A percentile compares a stretch with the other conserved stretches of the same genome.
Evolutionary conservation across 2,888 invertebrate genomes (phyloP).

Genomic region (Cryptus viduatorius): DNA sequence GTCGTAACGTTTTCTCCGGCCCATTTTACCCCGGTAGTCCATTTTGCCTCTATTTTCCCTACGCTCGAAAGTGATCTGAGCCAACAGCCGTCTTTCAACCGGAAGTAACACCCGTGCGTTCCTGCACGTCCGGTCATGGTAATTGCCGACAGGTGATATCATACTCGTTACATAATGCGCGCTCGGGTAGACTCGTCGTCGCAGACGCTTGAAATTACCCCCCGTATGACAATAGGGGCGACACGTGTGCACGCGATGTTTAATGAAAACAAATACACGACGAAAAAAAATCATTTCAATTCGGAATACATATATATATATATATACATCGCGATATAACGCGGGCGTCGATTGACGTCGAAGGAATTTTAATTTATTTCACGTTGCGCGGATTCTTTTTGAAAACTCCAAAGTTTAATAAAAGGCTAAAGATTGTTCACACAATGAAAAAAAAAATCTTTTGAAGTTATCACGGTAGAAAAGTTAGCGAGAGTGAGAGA

Average conservation of each 20-base stretch:
- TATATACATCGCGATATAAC: background rate
- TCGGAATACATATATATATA: background rate
- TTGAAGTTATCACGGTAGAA: background rate
- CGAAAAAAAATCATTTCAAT: background rate
- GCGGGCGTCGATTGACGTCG: background rate
- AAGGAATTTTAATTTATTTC: background rate
- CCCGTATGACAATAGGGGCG: background rate
- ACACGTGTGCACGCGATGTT: background rate
- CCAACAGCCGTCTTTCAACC: slow-evolving; percentile 34
- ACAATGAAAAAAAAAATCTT: background rate
- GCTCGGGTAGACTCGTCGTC: slow-evolving; percentile 7
- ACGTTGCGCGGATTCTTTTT: background rate
- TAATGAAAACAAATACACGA: slow-evolving; percentile 34
- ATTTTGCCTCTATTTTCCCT: no score
- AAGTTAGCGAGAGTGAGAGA: slow-evolving; percentile 8
- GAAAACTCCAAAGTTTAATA: background rate
- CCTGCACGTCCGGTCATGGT: slow-evolving; percentile 40
- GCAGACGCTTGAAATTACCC: slow-evolving; percentile 31
- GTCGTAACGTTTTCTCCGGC: no score
- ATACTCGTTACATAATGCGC: slow-evolving; percentile 23
- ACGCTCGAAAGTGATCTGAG: slow-evolving; percentile 20
- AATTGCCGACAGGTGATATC: slow-evolving; percentile 47
- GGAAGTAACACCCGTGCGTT: slow-evolving; percentile 47
- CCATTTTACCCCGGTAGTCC: no score
- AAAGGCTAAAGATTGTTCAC: background rate